phyloP scores from a whole-genome alignment of 2,888 invertebrate species.

The Spilarctia lutea region DNA sequence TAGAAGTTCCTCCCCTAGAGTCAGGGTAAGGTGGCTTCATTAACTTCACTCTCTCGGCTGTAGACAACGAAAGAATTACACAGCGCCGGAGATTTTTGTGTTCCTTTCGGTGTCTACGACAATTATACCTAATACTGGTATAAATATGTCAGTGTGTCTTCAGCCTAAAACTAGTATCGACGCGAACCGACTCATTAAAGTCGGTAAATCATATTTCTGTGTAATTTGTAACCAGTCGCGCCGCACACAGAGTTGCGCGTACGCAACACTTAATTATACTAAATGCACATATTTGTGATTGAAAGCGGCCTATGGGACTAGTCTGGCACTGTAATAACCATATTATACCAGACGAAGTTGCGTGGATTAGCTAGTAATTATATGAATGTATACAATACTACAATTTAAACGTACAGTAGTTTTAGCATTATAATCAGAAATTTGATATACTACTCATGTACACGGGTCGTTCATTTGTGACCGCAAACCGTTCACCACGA shows the following conservation, averaged over 20 bases:
- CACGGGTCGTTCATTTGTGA: background rate
- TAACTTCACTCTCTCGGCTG: too few species aligned
- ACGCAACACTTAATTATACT: constrained; percentile 14
- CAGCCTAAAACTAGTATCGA: background rate
- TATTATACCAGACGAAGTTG: too few species aligned
- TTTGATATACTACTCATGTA: background rate
- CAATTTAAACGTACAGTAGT: background rate
- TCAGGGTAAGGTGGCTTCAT: too few species aligned
- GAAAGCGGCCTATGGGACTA: background rate
- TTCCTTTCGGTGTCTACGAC: too few species aligned
- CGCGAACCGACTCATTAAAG: constrained; percentile 9
- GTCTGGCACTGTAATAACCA: background rate
- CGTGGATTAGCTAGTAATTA: too few species aligned
- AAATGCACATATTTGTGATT: constrained; percentile 12
- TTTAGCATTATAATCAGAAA: background rate
- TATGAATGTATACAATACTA: too few species aligned
- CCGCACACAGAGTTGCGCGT: constrained; percentile 13
- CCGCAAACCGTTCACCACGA: background rate
- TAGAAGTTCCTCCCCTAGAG: too few species aligned
- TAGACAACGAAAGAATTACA: too few species aligned
- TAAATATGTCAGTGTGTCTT: background rate
- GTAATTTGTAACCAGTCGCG: constrained; percentile 16
- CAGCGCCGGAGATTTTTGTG: too few species aligned
- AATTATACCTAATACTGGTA: background rate
- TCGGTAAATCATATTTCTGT: constrained; percentile 11